phyloP scores from a whole-genome alignment of 2,113 vertebrate species.

The Hoplias malabaricus region DNA sequence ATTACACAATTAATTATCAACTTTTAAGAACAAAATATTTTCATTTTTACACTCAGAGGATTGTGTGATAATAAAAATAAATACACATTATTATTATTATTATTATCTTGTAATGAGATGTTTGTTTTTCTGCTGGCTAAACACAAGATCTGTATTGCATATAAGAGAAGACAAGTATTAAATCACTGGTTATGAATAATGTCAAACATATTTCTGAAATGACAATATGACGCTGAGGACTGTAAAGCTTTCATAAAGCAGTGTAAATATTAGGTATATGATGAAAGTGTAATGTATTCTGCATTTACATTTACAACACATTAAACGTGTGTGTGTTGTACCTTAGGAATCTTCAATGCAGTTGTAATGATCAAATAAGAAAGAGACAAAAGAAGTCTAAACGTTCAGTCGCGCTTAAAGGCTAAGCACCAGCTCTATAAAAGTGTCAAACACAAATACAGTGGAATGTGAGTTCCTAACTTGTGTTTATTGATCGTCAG shows the following conservation, averaged over 20 bases:
- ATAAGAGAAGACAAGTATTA: background rate
- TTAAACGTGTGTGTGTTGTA: constrained; percentile 10
- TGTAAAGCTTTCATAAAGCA: background rate
- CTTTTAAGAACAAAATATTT: constrained; percentile 56
- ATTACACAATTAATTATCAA: constrained; percentile 58
- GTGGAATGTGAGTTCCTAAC: no score
- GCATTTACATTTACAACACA: no score
- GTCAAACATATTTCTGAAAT: background rate
- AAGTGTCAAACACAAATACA: no score
- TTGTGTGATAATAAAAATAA: constrained; percentile 57
- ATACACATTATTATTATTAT: constrained; percentile 48
- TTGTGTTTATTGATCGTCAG: no score
- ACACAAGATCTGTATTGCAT: constrained; percentile 21
- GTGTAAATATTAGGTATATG: background rate
- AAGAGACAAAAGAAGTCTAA: background rate
- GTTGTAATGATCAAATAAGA: background rate
- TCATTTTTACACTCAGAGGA: constrained; percentile 49
- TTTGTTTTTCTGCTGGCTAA: constrained; percentile 19
- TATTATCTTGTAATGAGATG: constrained; percentile 11
- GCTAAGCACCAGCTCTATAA: no score
- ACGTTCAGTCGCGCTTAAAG: background rate
- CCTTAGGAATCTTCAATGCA: background rate
- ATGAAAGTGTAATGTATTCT: background rate
- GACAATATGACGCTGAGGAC: constrained; percentile 4
- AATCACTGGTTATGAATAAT: constrained; percentile 12